Conservation (phyloP, 2,888 invertebrate genomes). For the Cecidostiba fungosa region DNA sequence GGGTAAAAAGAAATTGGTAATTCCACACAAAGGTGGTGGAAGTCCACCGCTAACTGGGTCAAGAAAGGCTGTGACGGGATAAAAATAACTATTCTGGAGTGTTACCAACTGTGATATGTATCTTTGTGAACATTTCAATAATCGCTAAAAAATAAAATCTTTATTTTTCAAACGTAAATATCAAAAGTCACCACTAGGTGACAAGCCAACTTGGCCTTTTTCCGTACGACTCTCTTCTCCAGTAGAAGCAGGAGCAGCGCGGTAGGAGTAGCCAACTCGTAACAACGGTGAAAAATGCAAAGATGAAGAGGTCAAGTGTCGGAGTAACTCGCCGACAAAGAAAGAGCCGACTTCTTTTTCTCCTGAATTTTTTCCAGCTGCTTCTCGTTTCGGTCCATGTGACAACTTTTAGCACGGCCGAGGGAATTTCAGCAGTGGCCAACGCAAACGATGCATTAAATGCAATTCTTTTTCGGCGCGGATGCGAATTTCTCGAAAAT, state of each 20-base stretch:
- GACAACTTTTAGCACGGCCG: constrained; percentile 20
- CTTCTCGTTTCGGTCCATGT: not conserved
- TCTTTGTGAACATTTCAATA: not conserved
- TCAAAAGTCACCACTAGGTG: not conserved
- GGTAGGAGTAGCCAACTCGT: not conserved
- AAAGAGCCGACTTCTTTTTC: not conserved
- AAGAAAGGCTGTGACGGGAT: too few relatives aligned
- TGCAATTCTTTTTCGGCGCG: constrained; percentile 19
- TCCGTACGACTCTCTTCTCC: not conserved
- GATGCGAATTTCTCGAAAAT: constrained; percentile 33
- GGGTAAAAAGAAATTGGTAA: too few relatives aligned
- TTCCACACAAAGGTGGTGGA: too few relatives aligned
- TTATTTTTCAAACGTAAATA: not conserved
- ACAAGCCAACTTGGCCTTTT: not conserved
- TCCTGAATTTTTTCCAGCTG: constrained; percentile 3
- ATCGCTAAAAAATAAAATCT: not conserved
- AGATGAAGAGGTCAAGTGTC: constrained; percentile 51
- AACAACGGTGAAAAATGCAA: not conserved
- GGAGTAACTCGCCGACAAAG: constrained; percentile 45
- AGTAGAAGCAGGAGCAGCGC: not conserved
- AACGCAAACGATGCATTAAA: constrained; percentile 54
- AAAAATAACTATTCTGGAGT: too few relatives aligned
- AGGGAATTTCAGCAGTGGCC: constrained; percentile 4
- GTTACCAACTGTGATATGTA: not conserved
- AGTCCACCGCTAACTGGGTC: too few relatives aligned